Conservation (phyloP, 2,113 vertebrate genomes). For the Porphyrio hochstetteri region DNA sequence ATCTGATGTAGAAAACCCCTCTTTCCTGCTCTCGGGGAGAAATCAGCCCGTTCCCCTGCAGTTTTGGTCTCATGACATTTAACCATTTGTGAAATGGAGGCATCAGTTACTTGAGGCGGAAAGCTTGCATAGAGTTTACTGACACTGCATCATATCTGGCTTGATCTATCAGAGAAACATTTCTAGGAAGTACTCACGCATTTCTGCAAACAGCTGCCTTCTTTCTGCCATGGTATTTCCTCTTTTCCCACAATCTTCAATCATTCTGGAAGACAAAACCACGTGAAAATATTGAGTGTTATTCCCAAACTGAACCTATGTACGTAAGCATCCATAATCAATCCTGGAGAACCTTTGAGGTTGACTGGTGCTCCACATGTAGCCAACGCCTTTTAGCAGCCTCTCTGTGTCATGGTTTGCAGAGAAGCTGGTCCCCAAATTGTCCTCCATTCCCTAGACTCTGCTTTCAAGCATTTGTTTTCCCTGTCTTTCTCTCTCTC, state of each 20-base stretch:
- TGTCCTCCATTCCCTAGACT: slow-evolving; percentile 21
- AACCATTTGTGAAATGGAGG: not conserved
- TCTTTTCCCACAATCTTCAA: slow-evolving; percentile 90
- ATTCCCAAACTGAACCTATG: not conserved
- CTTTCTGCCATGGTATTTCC: slow-evolving; percentile 97
- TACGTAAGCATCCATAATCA: not conserved
- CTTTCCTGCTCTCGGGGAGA: not conserved
- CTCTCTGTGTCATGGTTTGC: not conserved
- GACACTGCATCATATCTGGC: not conserved
- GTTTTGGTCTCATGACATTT: not conserved
- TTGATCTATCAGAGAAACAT: slow-evolving; percentile 29
- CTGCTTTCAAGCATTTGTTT: slow-evolving; percentile 45
- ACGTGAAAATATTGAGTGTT: slow-evolving; percentile 44
- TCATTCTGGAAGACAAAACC: slow-evolving; percentile 88
- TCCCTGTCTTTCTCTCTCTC: not conserved
- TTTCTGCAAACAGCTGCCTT: slow-evolving; percentile 99
- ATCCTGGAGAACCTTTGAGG: not conserved
- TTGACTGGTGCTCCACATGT: not conserved
- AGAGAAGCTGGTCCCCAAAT: not conserved
- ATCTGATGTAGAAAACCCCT: not conserved
- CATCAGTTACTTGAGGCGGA: not conserved
- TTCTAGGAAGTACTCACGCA: slow-evolving; percentile 88
- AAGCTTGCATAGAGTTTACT: slow-evolving; percentile 15
- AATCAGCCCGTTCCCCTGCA: not conserved
- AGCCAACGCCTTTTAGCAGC: not conserved